Base-by-base conservation (phyloP, 30 jellyfish, hydroid and myxozoan species). In the Haliclystus octoradiatus region DNA sequence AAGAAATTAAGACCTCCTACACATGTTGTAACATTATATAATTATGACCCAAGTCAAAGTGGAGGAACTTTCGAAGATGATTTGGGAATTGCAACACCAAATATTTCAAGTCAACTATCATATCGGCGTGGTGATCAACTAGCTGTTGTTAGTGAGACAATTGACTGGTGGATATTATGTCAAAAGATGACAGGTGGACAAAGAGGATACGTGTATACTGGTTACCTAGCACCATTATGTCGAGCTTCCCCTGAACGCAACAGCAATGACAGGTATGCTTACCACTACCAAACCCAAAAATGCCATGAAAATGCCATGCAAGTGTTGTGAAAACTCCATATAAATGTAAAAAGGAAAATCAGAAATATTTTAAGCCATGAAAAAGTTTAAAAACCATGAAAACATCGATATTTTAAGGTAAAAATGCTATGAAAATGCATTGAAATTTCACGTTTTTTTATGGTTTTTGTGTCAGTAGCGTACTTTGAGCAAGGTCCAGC, bases 141-240 rank as follows among this genome's bases (percentile, higher is more conserved):
- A 15, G 31, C 28, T 15, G 82, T 75, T 27, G 49, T 65, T 19
- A 49, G 81, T 26, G 76, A 75, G 26, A 57, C 12, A 0, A 29
- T 75, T 3, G 87, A 65, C 33, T 63, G 82, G 74, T 75, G 87
- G 87, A 26, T 75, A 25, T 31, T 7, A 1, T 75, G 87, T 52
- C 65, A 52, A 65, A 46, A 73, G 2, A 9, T 52, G 15, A 26
- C 52, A 4, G 22, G 67, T 26, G 82, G 73, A 26, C 33, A 75
- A 57, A 62, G 62, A 34, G 87, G 87, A 19, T 75, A 75, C 65
- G 84, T 75, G 15, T 33, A 46, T 28, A 73, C 82, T 29, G 73
- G 33, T 24, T 25, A 49, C 30, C 32, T 71, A 26, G 82, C 82
- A 7, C 82, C 82, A 24, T 53, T 71, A 25, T 13, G 50, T 30